Evolutionary conservation across 1,140 invertebrate species (phyloP).

Genomic region (Scaptodrosophila lebanonensis): DNA sequence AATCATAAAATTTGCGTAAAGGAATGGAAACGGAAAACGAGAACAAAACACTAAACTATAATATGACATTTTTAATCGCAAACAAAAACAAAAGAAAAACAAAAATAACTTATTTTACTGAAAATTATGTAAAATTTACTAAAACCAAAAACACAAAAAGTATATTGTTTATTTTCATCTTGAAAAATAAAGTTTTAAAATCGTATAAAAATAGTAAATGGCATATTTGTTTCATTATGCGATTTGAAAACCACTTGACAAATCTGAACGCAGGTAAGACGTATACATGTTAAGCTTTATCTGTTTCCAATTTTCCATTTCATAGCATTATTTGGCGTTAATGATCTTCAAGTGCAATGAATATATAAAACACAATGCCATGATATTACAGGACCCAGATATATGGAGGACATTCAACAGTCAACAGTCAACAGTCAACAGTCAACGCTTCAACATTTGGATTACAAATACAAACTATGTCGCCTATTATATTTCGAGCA

Average conservation of each 20-base stretch:
- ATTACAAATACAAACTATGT: no score
- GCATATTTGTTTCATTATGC: not conserved
- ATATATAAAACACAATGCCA: no score
- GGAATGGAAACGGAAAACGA: slow-evolving; percentile 52
- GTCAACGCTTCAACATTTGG: no score
- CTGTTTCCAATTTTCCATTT: no score
- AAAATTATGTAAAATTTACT: slow-evolving; percentile 77
- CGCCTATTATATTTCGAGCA: no score
- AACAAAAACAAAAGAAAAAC: slow-evolving; percentile 33
- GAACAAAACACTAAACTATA: slow-evolving; percentile 68
- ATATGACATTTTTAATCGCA: slow-evolving; percentile 77
- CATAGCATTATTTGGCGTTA: no score
- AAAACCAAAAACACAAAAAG: slow-evolving; percentile 70
- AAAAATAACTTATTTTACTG: slow-evolving; percentile 75
- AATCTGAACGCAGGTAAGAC: no score
- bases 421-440: no score
- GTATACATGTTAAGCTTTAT: no score
- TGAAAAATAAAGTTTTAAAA: slow-evolving; percentile 78
- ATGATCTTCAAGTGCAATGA: no score
- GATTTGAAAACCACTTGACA: not conserved
- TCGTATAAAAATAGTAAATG: slow-evolving; percentile 77
- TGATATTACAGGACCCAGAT: no score
- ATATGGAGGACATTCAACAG: no score
- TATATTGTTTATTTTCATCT: slow-evolving; percentile 78
- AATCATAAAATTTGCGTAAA: slow-evolving; percentile 52